Evolutionary conservation across 2,888 invertebrate genomes (phyloP), one percentile per base, ranked within the genome.

Genomic region (Tetragonisca angustula): DNA sequence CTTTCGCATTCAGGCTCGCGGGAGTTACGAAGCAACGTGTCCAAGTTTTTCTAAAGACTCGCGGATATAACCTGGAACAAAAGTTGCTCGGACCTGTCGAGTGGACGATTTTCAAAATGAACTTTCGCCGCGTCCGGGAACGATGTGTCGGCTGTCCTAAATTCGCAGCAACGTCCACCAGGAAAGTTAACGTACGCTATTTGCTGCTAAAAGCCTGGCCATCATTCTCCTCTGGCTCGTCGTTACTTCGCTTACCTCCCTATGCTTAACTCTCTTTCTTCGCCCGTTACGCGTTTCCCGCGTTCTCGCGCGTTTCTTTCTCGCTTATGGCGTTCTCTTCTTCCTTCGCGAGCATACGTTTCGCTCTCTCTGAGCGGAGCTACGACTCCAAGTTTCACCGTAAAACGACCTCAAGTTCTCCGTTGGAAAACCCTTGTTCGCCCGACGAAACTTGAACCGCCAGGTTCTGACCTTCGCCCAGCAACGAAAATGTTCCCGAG

Each of bases 181-280:
- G 49, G 72, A 77, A 87, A 87, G 84, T 90, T 90, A 90, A 91
- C 88, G 89, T 83, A 84, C 86, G 73, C 89, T 86, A 88, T 90
- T 90, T 83, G 69, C 75, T 62, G 86, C 87, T 91, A 88, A 90
- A 92, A 92, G 91, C 91, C 56, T 69, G 73, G 52, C 68, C 69
- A 76, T 62, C 67, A 62, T 61, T 68, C 75, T 69, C 67, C 67
- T 70, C 64, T 56, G 62, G 17, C 52, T 64, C 62, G 9, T 43
- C 62, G 62, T 68, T 69, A 56, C 62, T n/a, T 67, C 54, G 43
- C 43, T 43, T 43, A 50, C 19, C 52, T 15, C 4, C 4, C 54
- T 17, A 54, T 13, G 21, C n/a, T 70, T 36, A 27, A 64, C 61
- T 36, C 43, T 36, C 27, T 75, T 49, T 72, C 59, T 50, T 62